Percentiles rank a stretch among this genome's conserved stretches.
phyloP scores from a whole-genome alignment of 2,888 invertebrate species.

The Lomographa bimaculata region DNA sequence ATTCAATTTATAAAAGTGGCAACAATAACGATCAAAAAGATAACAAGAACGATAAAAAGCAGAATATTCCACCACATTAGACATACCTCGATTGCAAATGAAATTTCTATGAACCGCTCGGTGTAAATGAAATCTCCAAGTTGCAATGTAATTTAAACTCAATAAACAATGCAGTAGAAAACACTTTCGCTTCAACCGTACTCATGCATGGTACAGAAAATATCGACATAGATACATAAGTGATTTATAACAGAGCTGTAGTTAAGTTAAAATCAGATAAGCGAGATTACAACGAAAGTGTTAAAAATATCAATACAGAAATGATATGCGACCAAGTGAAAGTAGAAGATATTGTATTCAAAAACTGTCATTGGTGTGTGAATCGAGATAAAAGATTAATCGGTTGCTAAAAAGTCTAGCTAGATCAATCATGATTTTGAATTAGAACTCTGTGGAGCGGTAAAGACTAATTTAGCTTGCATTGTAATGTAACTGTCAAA shows the following conservation, averaged over 20 bases:
- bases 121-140: slow-evolving; percentile 13
- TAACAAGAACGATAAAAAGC: slow-evolving; percentile 21
- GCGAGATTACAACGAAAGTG: slow-evolving; percentile 43
- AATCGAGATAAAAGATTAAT: slow-evolving; percentile 34
- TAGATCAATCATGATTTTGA: slow-evolving; percentile 14
- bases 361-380: slow-evolving; percentile 39
- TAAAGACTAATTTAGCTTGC: slow-evolving; percentile 13
- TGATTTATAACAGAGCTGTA: slow-evolving; percentile 52
- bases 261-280: slow-evolving; percentile 36
- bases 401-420: slow-evolving; percentile 22
- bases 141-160: slow-evolving; percentile 29
- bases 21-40: slow-evolving; percentile 19
- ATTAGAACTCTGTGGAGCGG: slow-evolving; percentile 6
- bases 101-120: slow-evolving; percentile 40
- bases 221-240: slow-evolving; percentile 48
- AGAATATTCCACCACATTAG: slow-evolving; percentile 26
- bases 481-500: slow-evolving; percentile 26
- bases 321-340: slow-evolving; percentile 49
- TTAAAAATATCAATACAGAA: slow-evolving; percentile 37
- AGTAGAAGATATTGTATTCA: slow-evolving; percentile 48
- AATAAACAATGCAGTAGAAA: slow-evolving; percentile 39
- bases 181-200: slow-evolving; percentile 41
- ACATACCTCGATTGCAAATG: slow-evolving; percentile 35
- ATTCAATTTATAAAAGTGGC: slow-evolving; percentile 24
- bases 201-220: slow-evolving; percentile 22